These are phyloP conservation scores for Arbacia lixula DNA, from an alignment of 53 echinoderm and acorn worm genomes.

Conservation along the genomic window DNA sequence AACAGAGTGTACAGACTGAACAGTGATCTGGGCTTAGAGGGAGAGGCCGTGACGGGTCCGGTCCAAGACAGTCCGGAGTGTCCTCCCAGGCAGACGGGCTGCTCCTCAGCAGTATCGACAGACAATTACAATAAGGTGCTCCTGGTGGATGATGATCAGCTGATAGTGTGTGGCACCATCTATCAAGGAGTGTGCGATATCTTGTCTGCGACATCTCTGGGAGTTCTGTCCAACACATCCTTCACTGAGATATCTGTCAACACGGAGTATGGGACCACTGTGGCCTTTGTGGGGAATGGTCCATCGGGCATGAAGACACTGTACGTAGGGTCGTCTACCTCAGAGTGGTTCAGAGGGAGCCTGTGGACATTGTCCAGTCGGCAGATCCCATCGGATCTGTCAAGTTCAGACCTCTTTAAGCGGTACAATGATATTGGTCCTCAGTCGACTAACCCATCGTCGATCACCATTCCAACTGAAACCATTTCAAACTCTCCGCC, in stretches of 20 bases:
- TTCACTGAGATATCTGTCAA: constrained; percentile 72
- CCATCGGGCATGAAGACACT: constrained; percentile 47
- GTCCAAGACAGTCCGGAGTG: constrained; percentile 60
- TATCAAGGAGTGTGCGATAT: constrained; percentile 77
- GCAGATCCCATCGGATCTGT: constrained; percentile 1
- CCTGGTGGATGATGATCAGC: constrained; percentile 60
- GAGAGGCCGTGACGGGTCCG: constrained; percentile 63
- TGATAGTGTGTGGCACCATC: constrained; percentile 76
- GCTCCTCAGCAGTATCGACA: constrained; percentile 32
- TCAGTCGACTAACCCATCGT: neutral
- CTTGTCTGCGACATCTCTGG: constrained; percentile 30
- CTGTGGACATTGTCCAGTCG: constrained; percentile 71
- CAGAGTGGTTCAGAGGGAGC: constrained; percentile 56
- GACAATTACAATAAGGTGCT: constrained; percentile 81
- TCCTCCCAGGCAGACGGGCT: constrained; percentile 43
- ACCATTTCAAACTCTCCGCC: constrained; percentile 37
- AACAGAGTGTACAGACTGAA: constrained; percentile 64
- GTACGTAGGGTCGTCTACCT: constrained; percentile 72
- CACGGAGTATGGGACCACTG: constrained; percentile 66
- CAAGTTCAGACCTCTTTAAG: constrained; percentile 45
- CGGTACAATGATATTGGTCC: constrained; percentile 1
- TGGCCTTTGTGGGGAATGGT: constrained; percentile 74
- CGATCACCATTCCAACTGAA: constrained; percentile 24
- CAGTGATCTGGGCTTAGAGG: constrained; percentile 32
- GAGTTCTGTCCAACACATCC: constrained; percentile 23